Base-by-base conservation (phyloP, 2,888 invertebrate species). In the Prenolepis imparis region DNA sequence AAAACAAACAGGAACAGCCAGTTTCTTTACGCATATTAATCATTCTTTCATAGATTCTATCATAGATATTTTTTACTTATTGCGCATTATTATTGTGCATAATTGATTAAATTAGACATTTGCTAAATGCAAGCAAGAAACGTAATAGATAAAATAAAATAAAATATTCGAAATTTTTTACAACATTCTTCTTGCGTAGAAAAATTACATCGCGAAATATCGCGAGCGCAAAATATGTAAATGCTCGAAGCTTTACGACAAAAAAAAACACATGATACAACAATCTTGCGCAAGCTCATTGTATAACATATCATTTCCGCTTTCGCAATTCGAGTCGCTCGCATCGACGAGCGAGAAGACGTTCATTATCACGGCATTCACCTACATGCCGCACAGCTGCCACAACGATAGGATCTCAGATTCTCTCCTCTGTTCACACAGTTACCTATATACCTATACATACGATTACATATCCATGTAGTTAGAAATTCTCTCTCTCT, bases 391-490 rank as follows among this genome's bases (percentile, higher is more conserved):
- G 85, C 89, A 84, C 85, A 85, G 81, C 89, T 83, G 87, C 87
- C 82, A 77, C 77, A 81, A 77, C 81, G 89, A 89, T 89, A 89
- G 84, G 84, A 89, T 89, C 89, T 89, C 84, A 73, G 82, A 41
- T 74, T 39, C 59, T 39, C 59, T 57, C 77, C 83, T 61, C 64
- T 68, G 41, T 24, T 70, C 73, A 73, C 73, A 82, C 80, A 83
- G 61, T 28, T 63, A 32, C 44, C 44, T 89, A 83, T 82, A 82
- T 63, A 32, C 44, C 44, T 89, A 83, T 82, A 82, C 82, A 72
- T 66, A 52, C 66, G 83, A 88, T 89, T 89, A 90, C 87, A 87
- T 84, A 82, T 66, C 24, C 85, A 67, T 64, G 82, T 86, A 87
- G 88, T 87, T 85, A 73, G 85, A 83, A 85, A 89, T 87, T 55